Evolutionary conservation across 2,888 invertebrate genomes (phyloP), one percentile per base, ranked within the genome.

Genomic region (Dicyrtoma fusca): DNA sequence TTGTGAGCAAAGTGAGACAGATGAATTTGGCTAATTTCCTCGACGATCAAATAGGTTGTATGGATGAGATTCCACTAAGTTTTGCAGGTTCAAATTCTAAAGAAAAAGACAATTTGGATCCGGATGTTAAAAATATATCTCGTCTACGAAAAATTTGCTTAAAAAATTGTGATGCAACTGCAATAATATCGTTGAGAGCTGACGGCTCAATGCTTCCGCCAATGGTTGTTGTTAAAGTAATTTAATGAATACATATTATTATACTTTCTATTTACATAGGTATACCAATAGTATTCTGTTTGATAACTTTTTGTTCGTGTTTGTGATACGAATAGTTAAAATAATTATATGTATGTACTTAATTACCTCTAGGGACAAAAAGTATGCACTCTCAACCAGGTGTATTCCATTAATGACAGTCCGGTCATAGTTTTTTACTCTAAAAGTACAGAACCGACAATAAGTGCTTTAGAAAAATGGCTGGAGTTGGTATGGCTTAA

Each of bases 31-130:
- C 47, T 1, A 68, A 62, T 1, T 63, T 80, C n/a, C 21, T 64
- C 1, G 53, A 23, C 11, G 61, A 70, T 23, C 66, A 73, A 25
- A 75, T 82, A 25, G 80, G 81, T 8, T 80, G 81, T 53, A 80
- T 83, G 77, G 83, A 82, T 74, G 83, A 83, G 71, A 75, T 82
- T 19, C 82, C 82, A 11, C 51, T 83, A 4, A 81, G 77, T 59
- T 82, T 82, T 72, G 70, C 77, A 25, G 59, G 59, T 59, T 71
- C 75, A 14, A 65, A 61, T 55, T 44, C 65, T 13, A 44, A 17
- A 14, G 47, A 42, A 8, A 45, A 65, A 26, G 68, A 71, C 49
- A 14, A 8, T 23, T 44, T 21, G 10, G 69, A 68, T 59, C n/a
- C 65, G 4, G 25, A 23, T 11, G 62, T 19, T 34, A 64, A 69